phyloP scores from a whole-genome alignment of 2,113 vertebrate genomes.

The Gymnocephalus cernua region DNA sequence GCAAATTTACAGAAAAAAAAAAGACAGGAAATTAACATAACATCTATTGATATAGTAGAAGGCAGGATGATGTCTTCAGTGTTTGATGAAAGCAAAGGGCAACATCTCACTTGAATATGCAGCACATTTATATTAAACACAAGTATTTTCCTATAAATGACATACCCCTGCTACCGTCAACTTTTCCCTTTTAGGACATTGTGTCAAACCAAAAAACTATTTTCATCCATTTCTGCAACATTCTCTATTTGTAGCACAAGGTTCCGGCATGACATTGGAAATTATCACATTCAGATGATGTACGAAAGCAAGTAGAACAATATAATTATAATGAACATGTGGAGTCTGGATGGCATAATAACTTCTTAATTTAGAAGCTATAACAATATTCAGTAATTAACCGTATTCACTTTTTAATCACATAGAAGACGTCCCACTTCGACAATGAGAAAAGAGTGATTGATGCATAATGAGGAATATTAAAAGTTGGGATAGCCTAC shows the following conservation, averaged over 20 bases:
- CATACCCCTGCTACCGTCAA: neutral
- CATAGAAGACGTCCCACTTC: neutral
- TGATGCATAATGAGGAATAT: neutral
- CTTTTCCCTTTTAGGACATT: constrained; percentile 12
- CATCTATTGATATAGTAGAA: constrained; percentile 11
- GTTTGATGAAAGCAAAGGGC: neutral
- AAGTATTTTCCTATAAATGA: neutral
- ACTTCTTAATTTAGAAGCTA: neutral
- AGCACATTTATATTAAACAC: neutral
- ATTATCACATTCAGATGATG: neutral
- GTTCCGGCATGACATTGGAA: neutral
- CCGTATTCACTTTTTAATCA: neutral
- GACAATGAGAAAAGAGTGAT: neutral
- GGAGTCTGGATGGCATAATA: neutral
- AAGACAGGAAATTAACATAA: constrained; percentile 29
- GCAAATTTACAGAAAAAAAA: neutral
- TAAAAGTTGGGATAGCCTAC: neutral
- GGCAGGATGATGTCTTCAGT: neutral
- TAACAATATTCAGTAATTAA: neutral
- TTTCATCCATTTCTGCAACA: neutral
- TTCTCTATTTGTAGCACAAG: neutral
- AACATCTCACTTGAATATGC: neutral
- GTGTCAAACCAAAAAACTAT: neutral
- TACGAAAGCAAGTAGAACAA: neutral
- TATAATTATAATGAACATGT: neutral